Evolutionary conservation across 1,140 invertebrate species (phyloP).

Genomic region (Nephila pilipes): DNA sequence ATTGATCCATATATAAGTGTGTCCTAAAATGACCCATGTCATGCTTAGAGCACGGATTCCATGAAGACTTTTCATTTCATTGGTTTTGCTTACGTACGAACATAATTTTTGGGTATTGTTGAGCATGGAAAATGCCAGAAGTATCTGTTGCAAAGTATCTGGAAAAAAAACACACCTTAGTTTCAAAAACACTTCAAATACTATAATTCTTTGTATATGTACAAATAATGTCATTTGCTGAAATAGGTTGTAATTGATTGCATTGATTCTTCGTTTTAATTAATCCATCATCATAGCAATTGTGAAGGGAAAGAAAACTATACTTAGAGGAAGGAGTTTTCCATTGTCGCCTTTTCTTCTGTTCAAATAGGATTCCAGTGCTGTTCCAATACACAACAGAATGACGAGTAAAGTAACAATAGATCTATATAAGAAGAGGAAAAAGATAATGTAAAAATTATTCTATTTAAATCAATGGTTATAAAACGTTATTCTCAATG

Average conservation of each 20-base stretch:
- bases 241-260: too few relatives aligned
- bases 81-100: background rate
- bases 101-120: conserved; percentile 29
- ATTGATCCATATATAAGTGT: conserved; percentile 85
- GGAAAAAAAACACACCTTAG: conserved; percentile 2
- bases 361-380: background rate
- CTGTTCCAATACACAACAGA: background rate
- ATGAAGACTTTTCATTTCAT: conserved; percentile 83
- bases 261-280: too few relatives aligned
- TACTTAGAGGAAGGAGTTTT: conserved; percentile 8
- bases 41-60: conserved; percentile 92
- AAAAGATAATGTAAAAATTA: background rate
- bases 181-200: too few relatives aligned
- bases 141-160: conserved; percentile 28
- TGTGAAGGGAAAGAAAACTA: background rate
- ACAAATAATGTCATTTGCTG: too few relatives aligned
- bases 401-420: background rate
- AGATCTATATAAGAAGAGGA: background rate
- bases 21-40: conserved; percentile 95
- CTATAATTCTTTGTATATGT: too few relatives aligned
- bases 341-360: background rate
- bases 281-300: background rate
- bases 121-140: conserved; percentile 56
- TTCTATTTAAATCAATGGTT: too few relatives aligned
- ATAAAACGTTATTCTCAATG: too few relatives aligned